Percentiles rank a stretch among this genome's conserved stretches.
Conservation (phyloP, 2,113 vertebrate genomes). For the Phoenicopterus ruber region DNA sequence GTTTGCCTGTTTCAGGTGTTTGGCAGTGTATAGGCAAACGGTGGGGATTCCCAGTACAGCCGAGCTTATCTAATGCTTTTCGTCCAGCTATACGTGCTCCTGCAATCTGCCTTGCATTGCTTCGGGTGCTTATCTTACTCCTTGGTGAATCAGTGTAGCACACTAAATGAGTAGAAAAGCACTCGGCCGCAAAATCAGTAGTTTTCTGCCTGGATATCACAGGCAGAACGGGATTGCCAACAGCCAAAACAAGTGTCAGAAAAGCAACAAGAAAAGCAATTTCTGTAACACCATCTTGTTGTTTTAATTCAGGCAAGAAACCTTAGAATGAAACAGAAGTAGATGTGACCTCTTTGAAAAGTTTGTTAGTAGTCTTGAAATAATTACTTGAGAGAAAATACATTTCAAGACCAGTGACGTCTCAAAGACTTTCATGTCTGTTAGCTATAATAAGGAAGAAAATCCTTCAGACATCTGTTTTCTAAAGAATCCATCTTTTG, state of each 20-base stretch:
- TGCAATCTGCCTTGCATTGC: not conserved
- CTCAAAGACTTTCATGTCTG: not conserved
- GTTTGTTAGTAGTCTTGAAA: not conserved
- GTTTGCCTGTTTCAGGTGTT: not conserved
- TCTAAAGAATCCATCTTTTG: not conserved
- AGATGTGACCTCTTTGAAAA: not conserved
- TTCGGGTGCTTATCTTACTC: not conserved
- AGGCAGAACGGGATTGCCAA: not conserved
- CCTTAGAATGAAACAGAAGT: not conserved
- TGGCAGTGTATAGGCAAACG: accelerated
- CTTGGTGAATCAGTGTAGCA: not conserved
- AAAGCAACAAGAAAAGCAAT: not conserved
- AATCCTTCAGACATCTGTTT: conserved; percentile 5
- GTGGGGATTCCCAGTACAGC: not conserved
- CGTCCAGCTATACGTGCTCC: not conserved
- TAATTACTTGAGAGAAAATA: not conserved
- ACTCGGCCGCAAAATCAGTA: not conserved
- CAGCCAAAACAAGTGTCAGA: not conserved
- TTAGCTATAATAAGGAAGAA: not conserved
- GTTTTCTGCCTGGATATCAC: not conserved
- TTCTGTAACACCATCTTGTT: not conserved
- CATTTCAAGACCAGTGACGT: not conserved
- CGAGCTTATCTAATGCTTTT: not conserved
- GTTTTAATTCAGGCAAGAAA: not conserved
- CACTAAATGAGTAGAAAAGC: not conserved